phyloP scores from a whole-genome alignment of 2,113 vertebrate species.

The Aspidoscelis tigris region DNA sequence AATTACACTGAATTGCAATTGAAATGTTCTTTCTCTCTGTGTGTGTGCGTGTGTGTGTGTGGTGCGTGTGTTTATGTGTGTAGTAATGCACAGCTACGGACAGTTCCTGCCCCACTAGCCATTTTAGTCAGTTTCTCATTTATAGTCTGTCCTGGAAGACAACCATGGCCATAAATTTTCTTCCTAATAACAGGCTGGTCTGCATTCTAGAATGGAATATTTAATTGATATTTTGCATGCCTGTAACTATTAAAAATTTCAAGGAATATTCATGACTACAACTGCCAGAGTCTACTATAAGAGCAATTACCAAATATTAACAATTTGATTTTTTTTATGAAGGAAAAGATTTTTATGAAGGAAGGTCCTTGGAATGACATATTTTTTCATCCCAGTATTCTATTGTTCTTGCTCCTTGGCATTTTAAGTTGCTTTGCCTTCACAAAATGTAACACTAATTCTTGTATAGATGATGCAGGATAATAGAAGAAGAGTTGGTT shows the following conservation, averaged over 20 bases:
- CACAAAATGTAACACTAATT: neutral
- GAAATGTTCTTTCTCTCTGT: neutral
- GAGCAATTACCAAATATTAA: neutral
- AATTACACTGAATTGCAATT: neutral
- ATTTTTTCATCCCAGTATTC: neutral
- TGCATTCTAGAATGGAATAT: constrained; percentile 6
- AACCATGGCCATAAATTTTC: neutral
- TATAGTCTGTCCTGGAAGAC: neutral
- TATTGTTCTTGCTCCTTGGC: neutral
- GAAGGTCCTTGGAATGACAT: neutral
- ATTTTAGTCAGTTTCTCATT: neutral
- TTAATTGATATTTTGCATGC: constrained; percentile 10
- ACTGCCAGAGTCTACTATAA: neutral
- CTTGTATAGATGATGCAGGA: neutral
- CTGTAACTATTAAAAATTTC: neutral
- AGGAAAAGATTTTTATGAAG: neutral
- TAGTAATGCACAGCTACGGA: neutral
- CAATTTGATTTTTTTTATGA: neutral
- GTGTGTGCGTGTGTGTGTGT: neutral
- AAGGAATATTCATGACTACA: neutral
- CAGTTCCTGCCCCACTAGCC: neutral
- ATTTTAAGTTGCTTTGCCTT: neutral
- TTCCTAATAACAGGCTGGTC: neutral
- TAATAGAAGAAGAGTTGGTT: neutral
- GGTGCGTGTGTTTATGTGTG: neutral